Conservation (phyloP, 2,113 vertebrate species). For the Sitta europaea region DNA sequence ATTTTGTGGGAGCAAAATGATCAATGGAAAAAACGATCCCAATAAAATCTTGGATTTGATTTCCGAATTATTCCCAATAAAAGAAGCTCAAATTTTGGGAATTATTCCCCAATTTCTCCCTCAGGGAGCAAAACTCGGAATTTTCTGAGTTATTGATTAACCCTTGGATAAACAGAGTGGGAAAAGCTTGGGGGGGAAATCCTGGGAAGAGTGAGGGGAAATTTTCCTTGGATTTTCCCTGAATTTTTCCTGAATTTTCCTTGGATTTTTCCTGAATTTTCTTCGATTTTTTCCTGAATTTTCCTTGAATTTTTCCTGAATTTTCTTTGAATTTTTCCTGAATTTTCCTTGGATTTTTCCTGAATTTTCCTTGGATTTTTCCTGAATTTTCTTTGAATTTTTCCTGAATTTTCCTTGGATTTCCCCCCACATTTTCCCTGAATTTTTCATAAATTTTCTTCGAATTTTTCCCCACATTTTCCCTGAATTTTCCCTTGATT, state of each 20-base stretch:
- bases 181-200: neutral
- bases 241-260: neutral
- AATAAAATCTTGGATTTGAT: neutral
- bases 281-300: neutral
- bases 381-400: no score
- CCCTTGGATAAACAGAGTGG: neutral
- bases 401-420: no score
- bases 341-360: no score
- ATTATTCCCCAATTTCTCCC: neutral
- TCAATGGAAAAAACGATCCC: fast-evolving
- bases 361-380: no score
- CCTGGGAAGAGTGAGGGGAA: neutral
- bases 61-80: neutral
- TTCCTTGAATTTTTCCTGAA: no score
- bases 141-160: neutral
- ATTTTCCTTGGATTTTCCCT: neutral
- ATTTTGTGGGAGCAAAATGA: neutral
- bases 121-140: no score
- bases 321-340: no score
- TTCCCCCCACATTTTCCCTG: no score
- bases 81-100: neutral
- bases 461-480: no score
- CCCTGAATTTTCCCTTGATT: no score
- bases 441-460: no score
- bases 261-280: no score